A percentile compares a stretch with the other conserved stretches of the same genome.
Conservation (phyloP, 37 sponge, comb jelly and placozoan genomes). For the Oopsacas minuta region DNA sequence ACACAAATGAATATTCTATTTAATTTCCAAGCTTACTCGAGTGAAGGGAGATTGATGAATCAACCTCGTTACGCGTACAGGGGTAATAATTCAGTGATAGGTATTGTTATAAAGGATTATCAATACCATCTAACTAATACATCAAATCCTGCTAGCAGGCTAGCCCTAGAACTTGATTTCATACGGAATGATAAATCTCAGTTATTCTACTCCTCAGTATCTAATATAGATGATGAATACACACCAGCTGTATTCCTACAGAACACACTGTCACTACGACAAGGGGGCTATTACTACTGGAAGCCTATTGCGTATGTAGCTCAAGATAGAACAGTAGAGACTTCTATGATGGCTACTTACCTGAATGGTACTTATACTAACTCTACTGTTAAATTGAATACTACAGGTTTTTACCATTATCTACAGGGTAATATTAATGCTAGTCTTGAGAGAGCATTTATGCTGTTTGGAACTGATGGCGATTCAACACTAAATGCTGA, state of each 20-base stretch:
- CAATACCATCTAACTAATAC: not conserved
- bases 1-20: not conserved
- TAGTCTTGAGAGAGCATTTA: not conserved
- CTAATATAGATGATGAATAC: constrained; percentile 2
- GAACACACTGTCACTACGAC: not conserved
- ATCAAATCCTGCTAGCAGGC: not conserved
- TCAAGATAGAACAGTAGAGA: not conserved
- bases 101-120: not conserved
- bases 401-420: not conserved
- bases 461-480: constrained; percentile 12
- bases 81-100: not conserved
- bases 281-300: not conserved
- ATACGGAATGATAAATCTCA: not conserved
- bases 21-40: not conserved
- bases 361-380: not conserved
- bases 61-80: not conserved
- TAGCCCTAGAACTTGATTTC: not conserved
- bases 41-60: not conserved
- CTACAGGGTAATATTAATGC: not conserved
- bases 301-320: not conserved
- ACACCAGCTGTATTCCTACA: constrained; percentile 11
- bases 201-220: not conserved
- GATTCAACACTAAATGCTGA: not conserved
- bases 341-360: not conserved
- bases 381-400: not conserved